These are phyloP conservation scores for Seriola aureovittata DNA, from an alignment of 2,113 vertebrate genomes.

Conservation along the genomic window DNA sequence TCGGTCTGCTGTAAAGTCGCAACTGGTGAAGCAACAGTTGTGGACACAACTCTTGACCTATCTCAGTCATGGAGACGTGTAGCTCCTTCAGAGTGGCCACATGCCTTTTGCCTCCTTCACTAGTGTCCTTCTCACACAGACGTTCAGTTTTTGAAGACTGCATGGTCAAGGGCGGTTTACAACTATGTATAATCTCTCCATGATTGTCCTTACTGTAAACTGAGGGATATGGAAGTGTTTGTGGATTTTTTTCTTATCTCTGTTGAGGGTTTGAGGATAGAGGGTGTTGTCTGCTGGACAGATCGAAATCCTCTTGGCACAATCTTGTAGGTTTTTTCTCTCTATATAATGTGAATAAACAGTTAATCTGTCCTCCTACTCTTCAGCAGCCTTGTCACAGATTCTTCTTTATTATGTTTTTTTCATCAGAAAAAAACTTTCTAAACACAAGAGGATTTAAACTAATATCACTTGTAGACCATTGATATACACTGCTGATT, in stretches of 20 bases:
- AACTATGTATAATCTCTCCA: too few relatives aligned
- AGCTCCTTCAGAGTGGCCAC: background rate
- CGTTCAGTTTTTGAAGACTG: background rate
- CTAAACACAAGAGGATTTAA: too few relatives aligned
- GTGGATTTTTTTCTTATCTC: background rate
- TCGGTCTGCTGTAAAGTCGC: background rate
- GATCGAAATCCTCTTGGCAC: background rate
- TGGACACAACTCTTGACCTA: background rate
- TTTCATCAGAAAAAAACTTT: too few relatives aligned
- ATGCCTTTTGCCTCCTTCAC: background rate
- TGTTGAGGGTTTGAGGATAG: background rate
- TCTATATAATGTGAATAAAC: too few relatives aligned
- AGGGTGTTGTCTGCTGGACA: background rate
- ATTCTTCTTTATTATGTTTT: background rate
- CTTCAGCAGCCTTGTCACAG: background rate
- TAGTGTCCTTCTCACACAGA: background rate
- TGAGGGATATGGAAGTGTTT: background rate
- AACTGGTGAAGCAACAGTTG: slow-evolving; percentile 18
- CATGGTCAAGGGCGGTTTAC: background rate
- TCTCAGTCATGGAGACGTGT: background rate
- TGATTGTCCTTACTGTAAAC: background rate
- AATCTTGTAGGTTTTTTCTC: too few relatives aligned
- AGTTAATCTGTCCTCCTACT: too few relatives aligned
- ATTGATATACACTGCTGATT: background rate
- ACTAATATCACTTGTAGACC: too few relatives aligned